Percentiles rank a stretch among this genome's conserved stretches.
Conservation (phyloP, 2,888 invertebrate genomes). For the Andrena bucephala region DNA sequence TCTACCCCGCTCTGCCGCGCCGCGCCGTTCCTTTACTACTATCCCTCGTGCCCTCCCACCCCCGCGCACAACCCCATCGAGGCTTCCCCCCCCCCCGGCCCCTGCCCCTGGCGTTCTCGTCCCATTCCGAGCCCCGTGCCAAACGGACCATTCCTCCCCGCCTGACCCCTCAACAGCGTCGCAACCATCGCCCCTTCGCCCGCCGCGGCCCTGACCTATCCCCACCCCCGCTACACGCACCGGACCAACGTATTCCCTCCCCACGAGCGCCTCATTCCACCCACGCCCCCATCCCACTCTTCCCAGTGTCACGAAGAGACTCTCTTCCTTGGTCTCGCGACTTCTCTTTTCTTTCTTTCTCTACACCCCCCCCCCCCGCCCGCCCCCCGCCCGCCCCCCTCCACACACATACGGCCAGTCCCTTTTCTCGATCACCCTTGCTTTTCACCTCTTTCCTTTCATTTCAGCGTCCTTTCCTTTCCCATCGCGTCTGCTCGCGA, state of each 20-base stretch:
- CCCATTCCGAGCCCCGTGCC: slow-evolving; percentile 57
- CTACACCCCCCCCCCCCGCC: too few species aligned
- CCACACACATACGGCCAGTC: neutral
- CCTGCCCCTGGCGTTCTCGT: slow-evolving; percentile 48
- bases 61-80: neutral
- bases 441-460: slow-evolving; percentile 6
- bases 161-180: slow-evolving; percentile 64
- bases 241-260: slow-evolving; percentile 69
- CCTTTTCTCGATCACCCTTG: slow-evolving; percentile 12
- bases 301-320: slow-evolving; percentile 56
- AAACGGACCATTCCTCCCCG: slow-evolving; percentile 66
- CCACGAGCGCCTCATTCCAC: slow-evolving; percentile 79
- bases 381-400: too few species aligned
- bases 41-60: neutral
- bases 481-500: neutral
- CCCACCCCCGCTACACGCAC: slow-evolving; percentile 68
- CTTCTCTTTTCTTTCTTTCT: slow-evolving; percentile 49
- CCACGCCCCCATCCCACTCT: slow-evolving; percentile 84
- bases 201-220: slow-evolving; percentile 77
- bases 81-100: slow-evolving; percentile 34
- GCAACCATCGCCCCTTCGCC: slow-evolving; percentile 52
- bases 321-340: slow-evolving; percentile 57
- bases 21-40: slow-evolving; percentile 19
- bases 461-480: slow-evolving; percentile 23
- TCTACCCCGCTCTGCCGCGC: slow-evolving; percentile 20